Evolutionary conservation across 2,113 vertebrate genomes (phyloP), one percentile per base, ranked within the genome.

Genomic region (Thymallus thymallus): DNA sequence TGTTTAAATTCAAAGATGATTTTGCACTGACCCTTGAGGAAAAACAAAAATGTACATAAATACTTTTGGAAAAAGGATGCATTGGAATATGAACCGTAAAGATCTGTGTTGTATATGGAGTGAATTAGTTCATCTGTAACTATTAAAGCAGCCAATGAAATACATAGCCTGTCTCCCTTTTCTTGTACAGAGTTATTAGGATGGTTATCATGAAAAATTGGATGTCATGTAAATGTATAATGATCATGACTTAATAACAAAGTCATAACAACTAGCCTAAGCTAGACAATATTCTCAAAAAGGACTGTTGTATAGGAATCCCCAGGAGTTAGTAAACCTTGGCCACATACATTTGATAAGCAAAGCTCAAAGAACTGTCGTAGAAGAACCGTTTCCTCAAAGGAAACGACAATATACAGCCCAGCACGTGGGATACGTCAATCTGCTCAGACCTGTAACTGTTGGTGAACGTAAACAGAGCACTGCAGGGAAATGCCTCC

Each of bases 51-150:
- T 95, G 93, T 95, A 95, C 86, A 96, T 94, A 94, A 87, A 79
- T 90, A 88, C 88, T 88, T 88, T 81, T 95, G 94, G 93, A 89
- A 76, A 75, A 74, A 93, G 89, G 90, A 93, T 93, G 94, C 94
- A 94, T 91, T 91, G 92, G 92, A 92, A 93, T 92, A 94, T 89
- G 92, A 94, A 69, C 88, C 95, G 94, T 95, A 91, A 86, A 82
- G 60, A 76, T n/a, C 45, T 76, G 78, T 63, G 24, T 94, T 94
- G 91, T 95, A 94, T 92, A 95, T 94, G 92, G 91, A 91, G 93
- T 94, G 92, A 94, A 55, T 80, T 82, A 89, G 91, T 94, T 93
- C 91, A 94, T 95, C 93, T 95, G 92, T 95, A 94, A 94, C 92
- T 93, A 93, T 93, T 94, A 94, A 61, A 46, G 41, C 71, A 41